phyloP scores from a whole-genome alignment of 2,888 invertebrate genomes.

The Sepiola atlantica region DNA sequence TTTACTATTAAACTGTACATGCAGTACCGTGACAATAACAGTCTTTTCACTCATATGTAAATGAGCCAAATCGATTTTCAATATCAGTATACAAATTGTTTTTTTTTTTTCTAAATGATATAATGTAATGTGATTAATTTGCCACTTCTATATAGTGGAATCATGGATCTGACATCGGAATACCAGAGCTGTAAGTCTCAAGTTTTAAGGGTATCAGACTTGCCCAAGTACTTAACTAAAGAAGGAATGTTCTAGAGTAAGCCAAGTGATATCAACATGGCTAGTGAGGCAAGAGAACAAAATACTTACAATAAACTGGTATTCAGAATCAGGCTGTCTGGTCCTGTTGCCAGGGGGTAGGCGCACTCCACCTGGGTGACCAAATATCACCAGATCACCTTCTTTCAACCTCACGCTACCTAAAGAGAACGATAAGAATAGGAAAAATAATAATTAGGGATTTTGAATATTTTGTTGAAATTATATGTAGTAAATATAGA shows the following conservation, averaged over 20 bases:
- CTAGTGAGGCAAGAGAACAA: background rate
- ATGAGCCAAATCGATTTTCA: too few relatives aligned
- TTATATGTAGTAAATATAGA: background rate
- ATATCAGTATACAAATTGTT: too few relatives aligned
- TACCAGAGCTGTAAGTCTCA: slow-evolving; percentile 32
- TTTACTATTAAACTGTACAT: too few relatives aligned
- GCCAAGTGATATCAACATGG: slow-evolving; percentile 16
- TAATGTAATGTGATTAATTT: background rate
- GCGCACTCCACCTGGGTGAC: slow-evolving; percentile 60
- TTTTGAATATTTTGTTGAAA: background rate
- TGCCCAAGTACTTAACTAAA: background rate
- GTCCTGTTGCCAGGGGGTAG: slow-evolving; percentile 56
- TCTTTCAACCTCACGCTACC: slow-evolving; percentile 59
- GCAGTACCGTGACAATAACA: too few relatives aligned
- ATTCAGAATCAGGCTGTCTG: slow-evolving; percentile 64
- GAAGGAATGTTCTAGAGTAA: background rate
- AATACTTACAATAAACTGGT: slow-evolving; percentile 63
- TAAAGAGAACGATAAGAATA: slow-evolving; percentile 49
- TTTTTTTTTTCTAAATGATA: background rate
- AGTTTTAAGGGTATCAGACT: background rate
- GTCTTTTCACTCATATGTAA: too few relatives aligned
- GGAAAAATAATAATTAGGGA: background rate
- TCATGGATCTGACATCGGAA: background rate
- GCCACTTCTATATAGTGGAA: background rate
- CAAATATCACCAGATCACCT: slow-evolving; percentile 66